phyloP scores from a whole-genome alignment of 2,888 invertebrate species.

The Tortrix viridana region DNA sequence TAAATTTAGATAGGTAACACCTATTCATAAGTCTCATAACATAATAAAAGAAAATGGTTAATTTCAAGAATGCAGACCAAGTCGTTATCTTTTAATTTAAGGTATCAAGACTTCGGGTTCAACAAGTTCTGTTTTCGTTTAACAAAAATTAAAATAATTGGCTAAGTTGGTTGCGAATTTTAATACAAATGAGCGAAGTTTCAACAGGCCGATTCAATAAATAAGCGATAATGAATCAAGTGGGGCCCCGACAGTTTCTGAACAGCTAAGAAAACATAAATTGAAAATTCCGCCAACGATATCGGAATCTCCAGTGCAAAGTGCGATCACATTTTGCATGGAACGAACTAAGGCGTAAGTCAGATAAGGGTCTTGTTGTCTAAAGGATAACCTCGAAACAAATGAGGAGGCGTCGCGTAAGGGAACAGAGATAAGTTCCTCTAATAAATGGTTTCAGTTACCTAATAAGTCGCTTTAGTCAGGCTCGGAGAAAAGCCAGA shows the following conservation, averaged over 20 bases:
- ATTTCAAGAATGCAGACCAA: no score
- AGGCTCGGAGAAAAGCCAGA: conserved; percentile 38
- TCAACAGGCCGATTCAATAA: conserved; percentile 55
- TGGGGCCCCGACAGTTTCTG: conserved; percentile 50
- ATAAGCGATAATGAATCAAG: conserved; percentile 65
- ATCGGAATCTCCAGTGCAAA: conserved; percentile 38
- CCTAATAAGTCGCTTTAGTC: conserved; percentile 43
- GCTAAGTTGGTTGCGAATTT: conserved; percentile 55
- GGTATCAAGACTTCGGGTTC: not conserved
- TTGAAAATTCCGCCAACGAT: conserved; percentile 45
- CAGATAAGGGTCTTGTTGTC: conserved; percentile 47
- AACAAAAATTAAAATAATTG: conserved; percentile 50
- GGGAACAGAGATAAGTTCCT: conserved; percentile 42
- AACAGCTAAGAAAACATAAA: conserved; percentile 48
- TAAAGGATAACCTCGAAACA: conserved; percentile 47
- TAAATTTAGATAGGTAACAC: no score
- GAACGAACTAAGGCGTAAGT: conserved; percentile 46
- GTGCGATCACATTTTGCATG: conserved; percentile 36
- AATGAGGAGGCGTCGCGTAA: conserved; percentile 42
- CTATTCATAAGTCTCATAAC: no score
- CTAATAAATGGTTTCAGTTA: conserved; percentile 46
- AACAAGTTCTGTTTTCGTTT: conserved; percentile 10
- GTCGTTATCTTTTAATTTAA: conserved; percentile 16
- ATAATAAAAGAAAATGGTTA: no score
- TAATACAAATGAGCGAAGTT: conserved; percentile 65